phyloP scores from a whole-genome alignment of 2,113 vertebrate species.

The Oceanodroma tethys region DNA sequence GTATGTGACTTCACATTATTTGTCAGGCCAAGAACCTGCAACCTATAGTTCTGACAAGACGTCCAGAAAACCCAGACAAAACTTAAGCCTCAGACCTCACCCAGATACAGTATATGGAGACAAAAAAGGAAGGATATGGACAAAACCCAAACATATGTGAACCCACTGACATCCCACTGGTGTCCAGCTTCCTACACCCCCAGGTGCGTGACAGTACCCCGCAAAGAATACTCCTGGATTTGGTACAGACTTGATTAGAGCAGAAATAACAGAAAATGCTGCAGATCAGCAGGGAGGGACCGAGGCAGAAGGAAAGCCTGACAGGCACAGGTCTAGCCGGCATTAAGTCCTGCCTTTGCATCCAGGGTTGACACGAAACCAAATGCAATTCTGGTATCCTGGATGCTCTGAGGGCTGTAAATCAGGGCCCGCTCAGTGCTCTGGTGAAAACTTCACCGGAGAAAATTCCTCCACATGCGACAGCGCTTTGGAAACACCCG shows the following conservation, averaged over 20 bases:
- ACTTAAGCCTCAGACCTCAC: background rate
- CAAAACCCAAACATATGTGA: background rate
- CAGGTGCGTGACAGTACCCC: background rate
- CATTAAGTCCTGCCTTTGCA: background rate
- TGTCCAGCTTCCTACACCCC: background rate
- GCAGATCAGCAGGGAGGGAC: background rate
- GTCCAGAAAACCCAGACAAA: background rate
- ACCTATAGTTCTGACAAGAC: background rate
- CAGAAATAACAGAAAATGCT: background rate
- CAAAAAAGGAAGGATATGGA: background rate
- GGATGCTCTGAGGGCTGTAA: background rate
- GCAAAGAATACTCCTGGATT: background rate
- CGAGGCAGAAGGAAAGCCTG: background rate
- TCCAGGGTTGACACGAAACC: background rate
- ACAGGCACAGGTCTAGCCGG: background rate
- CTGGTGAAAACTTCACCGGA: background rate
- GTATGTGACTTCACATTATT: background rate
- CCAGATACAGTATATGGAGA: background rate
- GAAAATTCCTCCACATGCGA: background rate
- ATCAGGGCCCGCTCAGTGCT: fast-evolving
- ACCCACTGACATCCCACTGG: fast-evolving
- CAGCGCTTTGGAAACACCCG: background rate
- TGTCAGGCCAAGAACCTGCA: background rate
- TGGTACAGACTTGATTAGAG: background rate
- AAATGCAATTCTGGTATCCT: fast-evolving